Conservation (phyloP, 53 echinoderm and acorn worm species). For the Holothuria leucospilota region DNA sequence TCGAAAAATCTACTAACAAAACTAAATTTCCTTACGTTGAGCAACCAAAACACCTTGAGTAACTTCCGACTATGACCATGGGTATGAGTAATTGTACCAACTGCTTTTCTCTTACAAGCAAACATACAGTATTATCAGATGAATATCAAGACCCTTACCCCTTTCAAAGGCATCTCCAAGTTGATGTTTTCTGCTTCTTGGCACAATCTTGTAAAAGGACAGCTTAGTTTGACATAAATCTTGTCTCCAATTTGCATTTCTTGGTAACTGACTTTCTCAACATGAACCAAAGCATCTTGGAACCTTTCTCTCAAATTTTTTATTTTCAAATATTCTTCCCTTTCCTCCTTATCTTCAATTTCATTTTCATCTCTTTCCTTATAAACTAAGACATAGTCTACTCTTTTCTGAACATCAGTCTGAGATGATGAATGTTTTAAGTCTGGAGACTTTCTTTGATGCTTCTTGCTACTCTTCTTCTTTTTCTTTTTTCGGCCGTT, state of each 20-base stretch:
- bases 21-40: no score
- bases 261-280: slow-evolving; percentile 68
- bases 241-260: slow-evolving; percentile 76
- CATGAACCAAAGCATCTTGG: slow-evolving; percentile 57
- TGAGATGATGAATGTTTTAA: slow-evolving; percentile 34
- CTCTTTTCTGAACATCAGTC: slow-evolving; percentile 60
- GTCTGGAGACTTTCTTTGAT: slow-evolving; percentile 9
- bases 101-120: no score
- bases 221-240: slow-evolving; percentile 79
- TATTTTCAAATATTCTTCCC: slow-evolving; percentile 54
- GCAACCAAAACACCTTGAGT: no score
- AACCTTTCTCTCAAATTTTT: slow-evolving; percentile 68
- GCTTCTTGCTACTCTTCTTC: slow-evolving; percentile 61
- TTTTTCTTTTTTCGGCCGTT: slow-evolving; percentile 63
- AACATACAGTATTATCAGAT: no score
- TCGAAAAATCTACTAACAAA: no score
- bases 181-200: slow-evolving; percentile 86
- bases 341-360: slow-evolving; percentile 62
- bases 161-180: slow-evolving; percentile 91
- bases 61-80: no score
- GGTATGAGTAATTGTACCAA: no score
- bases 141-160: slow-evolving; percentile 64
- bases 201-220: slow-evolving; percentile 84
- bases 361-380: slow-evolving; percentile 62
- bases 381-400: slow-evolving; percentile 79